Percentiles rank a stretch among this genome's conserved stretches.
These are phyloP conservation scores for Caenorhabditis virilis DNA, from an alignment of 2,888 invertebrate species.

Conservation along the genomic window DNA sequence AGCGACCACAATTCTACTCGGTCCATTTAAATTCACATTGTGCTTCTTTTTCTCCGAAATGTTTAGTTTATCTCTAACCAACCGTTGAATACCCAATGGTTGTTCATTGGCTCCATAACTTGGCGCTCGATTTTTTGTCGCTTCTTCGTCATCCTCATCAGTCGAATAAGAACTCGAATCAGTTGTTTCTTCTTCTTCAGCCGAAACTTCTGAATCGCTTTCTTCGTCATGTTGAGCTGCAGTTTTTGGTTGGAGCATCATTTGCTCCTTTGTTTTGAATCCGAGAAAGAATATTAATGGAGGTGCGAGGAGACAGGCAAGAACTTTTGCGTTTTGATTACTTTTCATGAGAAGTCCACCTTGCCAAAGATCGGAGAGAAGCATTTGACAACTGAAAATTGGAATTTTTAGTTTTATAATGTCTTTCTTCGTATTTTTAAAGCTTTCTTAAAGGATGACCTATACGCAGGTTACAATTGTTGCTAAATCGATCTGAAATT, in stretches of 20 bases:
- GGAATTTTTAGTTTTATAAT: not conserved
- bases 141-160: constrained; percentile 16
- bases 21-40: too few relatives aligned
- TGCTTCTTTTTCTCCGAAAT: constrained; percentile 30
- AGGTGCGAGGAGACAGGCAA: constrained; percentile 84
- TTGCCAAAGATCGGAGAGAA: constrained; percentile 99
- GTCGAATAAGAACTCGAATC: constrained; percentile 13
- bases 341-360: constrained; percentile 90
- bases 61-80: constrained; percentile 28
- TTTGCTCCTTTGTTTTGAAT: constrained; percentile 95
- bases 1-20: constrained; percentile 24
- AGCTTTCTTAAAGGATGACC: too few relatives aligned
- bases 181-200: constrained; percentile 7
- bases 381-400: constrained; percentile 79
- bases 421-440: too few relatives aligned
- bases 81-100: constrained; percentile 36
- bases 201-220: constrained; percentile 37
- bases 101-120: constrained; percentile 24
- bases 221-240: constrained; percentile 47
- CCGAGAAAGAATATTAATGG: constrained; percentile 85
- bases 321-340: constrained; percentile 43
- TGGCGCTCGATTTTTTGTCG: constrained; percentile 8
- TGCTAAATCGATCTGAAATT: too few relatives aligned
- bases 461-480: too few relatives aligned
- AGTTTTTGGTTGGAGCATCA: constrained; percentile 85